phyloP scores from a whole-genome alignment of 2,888 invertebrate genomes.

The Lycia hirtaria region DNA sequence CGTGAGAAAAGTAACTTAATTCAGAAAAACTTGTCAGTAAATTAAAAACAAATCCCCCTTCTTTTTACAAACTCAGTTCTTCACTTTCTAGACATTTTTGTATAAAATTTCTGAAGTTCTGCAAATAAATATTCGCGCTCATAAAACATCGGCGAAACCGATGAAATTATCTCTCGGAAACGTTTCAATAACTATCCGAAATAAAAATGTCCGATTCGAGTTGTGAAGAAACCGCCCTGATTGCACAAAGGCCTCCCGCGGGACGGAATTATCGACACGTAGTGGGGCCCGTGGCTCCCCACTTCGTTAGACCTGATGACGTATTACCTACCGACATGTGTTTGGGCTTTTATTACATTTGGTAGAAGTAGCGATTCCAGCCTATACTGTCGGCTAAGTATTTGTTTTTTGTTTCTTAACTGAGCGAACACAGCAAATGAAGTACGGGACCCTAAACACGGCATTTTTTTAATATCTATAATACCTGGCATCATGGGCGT shows the following conservation, averaged over 20 bases:
- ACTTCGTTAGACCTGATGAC: slow-evolving; percentile 63
- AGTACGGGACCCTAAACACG: no score
- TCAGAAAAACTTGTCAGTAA: no score
- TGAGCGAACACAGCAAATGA: no score
- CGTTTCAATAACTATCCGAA: slow-evolving; percentile 52
- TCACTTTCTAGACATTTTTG: no score
- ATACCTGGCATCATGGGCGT: no score
- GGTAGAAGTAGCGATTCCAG: not conserved
- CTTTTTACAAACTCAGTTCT: not conserved
- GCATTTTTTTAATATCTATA: no score
- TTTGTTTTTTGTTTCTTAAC: no score
- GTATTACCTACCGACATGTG: slow-evolving; percentile 25
- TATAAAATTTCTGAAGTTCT: not conserved
- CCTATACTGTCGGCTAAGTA: not conserved
- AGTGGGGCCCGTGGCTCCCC: slow-evolving; percentile 57
- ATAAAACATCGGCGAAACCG: not conserved
- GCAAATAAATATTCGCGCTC: not conserved
- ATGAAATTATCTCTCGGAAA: slow-evolving; percentile 20
- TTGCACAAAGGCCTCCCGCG: slow-evolving; percentile 82
- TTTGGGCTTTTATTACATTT: slow-evolving; percentile 13
- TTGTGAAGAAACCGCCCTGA: slow-evolving; percentile 80
- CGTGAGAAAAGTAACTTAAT: no score
- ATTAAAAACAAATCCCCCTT: no score
- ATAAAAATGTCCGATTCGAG: slow-evolving; percentile 58
- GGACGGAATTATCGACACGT: slow-evolving; percentile 81